A percentile compares a stretch with the other conserved stretches of the same genome.
Evolutionary conservation across 1,140 invertebrate genomes (phyloP).

Genomic region (Maniola jurtina): DNA sequence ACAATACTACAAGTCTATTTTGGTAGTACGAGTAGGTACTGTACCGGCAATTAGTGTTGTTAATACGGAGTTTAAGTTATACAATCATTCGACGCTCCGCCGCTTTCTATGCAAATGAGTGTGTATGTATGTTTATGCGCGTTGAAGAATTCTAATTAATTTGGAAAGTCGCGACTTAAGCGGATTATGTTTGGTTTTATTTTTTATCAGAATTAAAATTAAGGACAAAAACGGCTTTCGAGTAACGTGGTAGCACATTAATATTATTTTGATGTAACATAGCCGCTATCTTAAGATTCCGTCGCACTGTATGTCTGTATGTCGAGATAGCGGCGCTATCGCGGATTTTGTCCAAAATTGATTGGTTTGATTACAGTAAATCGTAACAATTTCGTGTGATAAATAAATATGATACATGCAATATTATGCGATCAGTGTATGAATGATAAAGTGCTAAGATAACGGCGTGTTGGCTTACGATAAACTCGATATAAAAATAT

Average conservation of each 20-base stretch:
- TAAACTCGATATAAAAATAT: slow-evolving; percentile 25
- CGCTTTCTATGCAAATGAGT: slow-evolving; percentile 27
- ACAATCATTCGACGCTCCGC: slow-evolving; percentile 29
- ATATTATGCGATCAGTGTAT: slow-evolving; percentile 33
- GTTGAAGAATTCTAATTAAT: slow-evolving; percentile 12
- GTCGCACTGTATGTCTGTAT: slow-evolving; percentile 20
- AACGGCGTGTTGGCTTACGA: slow-evolving; percentile 29
- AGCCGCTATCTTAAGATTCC: slow-evolving; percentile 29
- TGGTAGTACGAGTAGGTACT: slow-evolving; percentile 47
- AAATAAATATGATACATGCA: slow-evolving; percentile 39
- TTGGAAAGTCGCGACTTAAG: slow-evolving; percentile 13
- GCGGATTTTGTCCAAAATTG: slow-evolving; percentile 37
- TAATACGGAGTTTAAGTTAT: slow-evolving; percentile 50
- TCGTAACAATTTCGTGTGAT: slow-evolving; percentile 46
- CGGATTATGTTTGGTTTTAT: not conserved
- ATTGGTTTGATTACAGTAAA: slow-evolving; percentile 54
- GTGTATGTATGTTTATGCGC: slow-evolving; percentile 15
- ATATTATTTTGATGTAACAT: slow-evolving; percentile 21
- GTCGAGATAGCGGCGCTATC: slow-evolving; percentile 35
- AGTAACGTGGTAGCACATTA: slow-evolving; percentile 23
- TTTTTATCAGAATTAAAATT: slow-evolving; percentile 8
- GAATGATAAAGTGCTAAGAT: slow-evolving; percentile 30
- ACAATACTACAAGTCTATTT: slow-evolving; percentile 59
- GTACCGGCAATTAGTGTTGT: slow-evolving; percentile 57
- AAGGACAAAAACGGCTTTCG: slow-evolving; percentile 1